These are phyloP conservation scores for Himalopsyche anomala DNA, from an alignment of 2,888 invertebrate species.

Conservation along the genomic window DNA sequence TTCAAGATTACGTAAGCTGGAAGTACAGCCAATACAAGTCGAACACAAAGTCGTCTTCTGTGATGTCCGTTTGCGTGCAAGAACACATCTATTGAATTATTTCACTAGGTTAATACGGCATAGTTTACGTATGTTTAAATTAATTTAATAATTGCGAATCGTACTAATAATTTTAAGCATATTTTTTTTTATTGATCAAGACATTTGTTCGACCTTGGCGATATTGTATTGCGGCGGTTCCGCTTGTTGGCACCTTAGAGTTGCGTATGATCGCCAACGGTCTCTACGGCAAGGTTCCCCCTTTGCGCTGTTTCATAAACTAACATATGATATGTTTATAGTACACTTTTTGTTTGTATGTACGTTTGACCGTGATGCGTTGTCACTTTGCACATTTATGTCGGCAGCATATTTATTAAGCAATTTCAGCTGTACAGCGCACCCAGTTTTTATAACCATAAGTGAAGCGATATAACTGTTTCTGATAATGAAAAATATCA, in stretches of 20 bases:
- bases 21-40: no score
- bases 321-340: background rate
- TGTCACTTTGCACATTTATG: no score
- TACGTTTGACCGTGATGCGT: no score
- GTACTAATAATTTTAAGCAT: background rate
- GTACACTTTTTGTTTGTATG: background rate
- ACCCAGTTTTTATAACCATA: no score
- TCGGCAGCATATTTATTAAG: no score
- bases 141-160: background rate
- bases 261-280: background rate
- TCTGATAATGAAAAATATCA: no score
- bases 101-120: no score
- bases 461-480: no score
- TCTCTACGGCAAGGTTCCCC: background rate
- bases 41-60: background rate
- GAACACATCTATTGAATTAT: background rate
- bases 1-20: no score
- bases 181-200: background rate
- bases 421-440: no score
- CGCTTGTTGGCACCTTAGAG: no score
- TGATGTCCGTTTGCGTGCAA: background rate
- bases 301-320: background rate
- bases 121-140: background rate
- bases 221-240: background rate
- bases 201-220: background rate